These are phyloP conservation scores for Catharus bicknelli DNA, from an alignment of 2,113 vertebrate species.

Conservation along the genomic window DNA sequence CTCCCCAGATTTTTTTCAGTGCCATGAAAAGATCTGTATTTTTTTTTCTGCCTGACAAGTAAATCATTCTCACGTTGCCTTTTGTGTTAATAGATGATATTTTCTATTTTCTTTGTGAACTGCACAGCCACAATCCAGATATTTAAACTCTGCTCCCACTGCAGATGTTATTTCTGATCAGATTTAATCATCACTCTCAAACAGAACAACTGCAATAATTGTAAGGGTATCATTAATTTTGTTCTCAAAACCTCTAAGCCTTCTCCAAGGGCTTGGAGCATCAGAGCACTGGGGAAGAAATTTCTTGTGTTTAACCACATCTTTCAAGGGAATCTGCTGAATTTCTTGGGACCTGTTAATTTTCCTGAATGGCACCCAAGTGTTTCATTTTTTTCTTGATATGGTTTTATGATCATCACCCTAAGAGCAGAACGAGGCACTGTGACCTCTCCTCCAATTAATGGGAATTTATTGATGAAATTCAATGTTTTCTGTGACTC, in stretches of 20 bases:
- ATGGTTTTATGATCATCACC: not conserved
- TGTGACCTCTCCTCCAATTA: not conserved
- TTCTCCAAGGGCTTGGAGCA: not conserved
- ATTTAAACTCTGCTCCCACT: not conserved
- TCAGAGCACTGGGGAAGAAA: not conserved
- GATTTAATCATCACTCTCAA: not conserved
- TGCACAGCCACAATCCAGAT: not conserved
- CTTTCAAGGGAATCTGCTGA: not conserved
- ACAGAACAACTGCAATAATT: not conserved
- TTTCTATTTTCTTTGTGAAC: not conserved
- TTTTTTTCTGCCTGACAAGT: not conserved
- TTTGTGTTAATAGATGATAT: not conserved
- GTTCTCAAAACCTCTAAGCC: not conserved
- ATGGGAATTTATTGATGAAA: not conserved
- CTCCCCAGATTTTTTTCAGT: not conserved
- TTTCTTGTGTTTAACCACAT: not conserved
- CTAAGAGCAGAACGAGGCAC: not conserved
- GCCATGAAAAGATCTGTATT: not conserved
- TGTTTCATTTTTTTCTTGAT: rapidly evolving
- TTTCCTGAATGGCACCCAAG: not conserved
- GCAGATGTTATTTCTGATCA: not conserved
- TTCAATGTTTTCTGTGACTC: rapidly evolving
- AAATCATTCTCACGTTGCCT: not conserved
- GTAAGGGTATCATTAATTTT: not conserved
- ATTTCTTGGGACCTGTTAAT: not conserved